A percentile compares a stretch with the other conserved stretches of the same genome.
Evolutionary conservation across 2,113 vertebrate species (phyloP).

Genomic region (Salvelinus alpinus): DNA sequence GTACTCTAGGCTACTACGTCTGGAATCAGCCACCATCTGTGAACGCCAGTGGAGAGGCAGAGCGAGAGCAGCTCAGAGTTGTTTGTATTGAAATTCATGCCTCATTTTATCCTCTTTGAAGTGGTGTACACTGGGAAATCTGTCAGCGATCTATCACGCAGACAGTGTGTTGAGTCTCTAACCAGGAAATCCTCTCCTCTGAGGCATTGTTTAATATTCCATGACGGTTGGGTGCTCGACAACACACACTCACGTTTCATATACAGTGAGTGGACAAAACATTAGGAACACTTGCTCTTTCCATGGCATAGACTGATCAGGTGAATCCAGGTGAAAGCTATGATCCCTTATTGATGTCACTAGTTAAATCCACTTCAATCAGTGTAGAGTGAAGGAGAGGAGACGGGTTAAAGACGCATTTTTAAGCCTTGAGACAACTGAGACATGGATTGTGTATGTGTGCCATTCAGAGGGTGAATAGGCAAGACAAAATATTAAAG

Average conservation of each 20-base stretch:
- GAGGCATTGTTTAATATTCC: conserved; percentile 47
- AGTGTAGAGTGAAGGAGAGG: no score
- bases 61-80: conserved; percentile 14
- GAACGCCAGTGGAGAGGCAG: not conserved
- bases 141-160: conserved; percentile 43
- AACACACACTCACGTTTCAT: conserved; percentile 25
- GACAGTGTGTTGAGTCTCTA: not conserved
- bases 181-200: conserved; percentile 28
- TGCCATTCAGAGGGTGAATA: no score
- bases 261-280: no score
- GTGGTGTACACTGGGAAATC: conserved; percentile 40
- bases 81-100: conserved; percentile 44
- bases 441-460: no score
- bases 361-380: no score
- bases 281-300: no score
- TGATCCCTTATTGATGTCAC: no score
- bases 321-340: no score
- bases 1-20: not conserved
- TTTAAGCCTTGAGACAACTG: no score
- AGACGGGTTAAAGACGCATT: no score
- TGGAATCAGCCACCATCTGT: conserved; percentile 18
- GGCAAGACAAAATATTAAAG: no score
- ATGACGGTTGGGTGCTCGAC: conserved; percentile 34
- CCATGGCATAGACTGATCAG: no score
- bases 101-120: conserved; percentile 50